Conservation (phyloP, 2,797 vertebrate species). For the Spinibarbus caldwelli region DNA sequence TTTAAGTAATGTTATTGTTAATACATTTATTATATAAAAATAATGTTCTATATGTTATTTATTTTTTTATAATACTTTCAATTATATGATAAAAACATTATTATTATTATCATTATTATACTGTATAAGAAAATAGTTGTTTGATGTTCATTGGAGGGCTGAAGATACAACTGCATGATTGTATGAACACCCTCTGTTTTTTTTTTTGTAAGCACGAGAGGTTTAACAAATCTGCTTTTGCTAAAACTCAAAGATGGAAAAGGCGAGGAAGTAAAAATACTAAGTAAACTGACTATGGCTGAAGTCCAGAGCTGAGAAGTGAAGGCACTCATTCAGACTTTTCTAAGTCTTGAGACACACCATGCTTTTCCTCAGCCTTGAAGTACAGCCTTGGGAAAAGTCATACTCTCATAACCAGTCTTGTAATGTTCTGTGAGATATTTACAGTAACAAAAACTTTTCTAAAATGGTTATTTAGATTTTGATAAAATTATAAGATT, state of each 20-base stretch:
- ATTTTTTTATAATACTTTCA: neutral
- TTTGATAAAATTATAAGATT: no score
- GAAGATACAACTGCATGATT: neutral
- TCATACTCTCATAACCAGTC: neutral
- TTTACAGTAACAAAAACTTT: neutral
- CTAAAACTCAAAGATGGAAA: slow-evolving; percentile 10
- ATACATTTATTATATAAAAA: neutral
- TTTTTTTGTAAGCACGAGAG: neutral
- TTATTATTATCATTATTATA: neutral
- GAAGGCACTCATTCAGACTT: slow-evolving; percentile 26
- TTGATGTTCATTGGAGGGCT: neutral
- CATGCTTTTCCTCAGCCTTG: slow-evolving; percentile 28
- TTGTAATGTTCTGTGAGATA: neutral
- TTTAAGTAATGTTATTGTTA: neutral
- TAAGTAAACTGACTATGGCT: slow-evolving; percentile 21
- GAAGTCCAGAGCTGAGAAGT: slow-evolving; percentile 2
- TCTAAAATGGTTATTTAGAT: neutral
- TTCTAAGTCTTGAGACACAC: slow-evolving; percentile 15
- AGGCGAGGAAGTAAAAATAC: slow-evolving; percentile 11
- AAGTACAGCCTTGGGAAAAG: neutral
- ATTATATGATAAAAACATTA: neutral
- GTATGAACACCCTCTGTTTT: no score
- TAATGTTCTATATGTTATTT: neutral
- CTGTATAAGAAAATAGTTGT: neutral
- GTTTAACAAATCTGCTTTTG: neutral